A percentile compares a stretch with the other conserved stretches of the same genome.
These are phyloP conservation scores for Pemphredon lugubris DNA, from an alignment of 2,888 invertebrate species.

Conservation along the genomic window DNA sequence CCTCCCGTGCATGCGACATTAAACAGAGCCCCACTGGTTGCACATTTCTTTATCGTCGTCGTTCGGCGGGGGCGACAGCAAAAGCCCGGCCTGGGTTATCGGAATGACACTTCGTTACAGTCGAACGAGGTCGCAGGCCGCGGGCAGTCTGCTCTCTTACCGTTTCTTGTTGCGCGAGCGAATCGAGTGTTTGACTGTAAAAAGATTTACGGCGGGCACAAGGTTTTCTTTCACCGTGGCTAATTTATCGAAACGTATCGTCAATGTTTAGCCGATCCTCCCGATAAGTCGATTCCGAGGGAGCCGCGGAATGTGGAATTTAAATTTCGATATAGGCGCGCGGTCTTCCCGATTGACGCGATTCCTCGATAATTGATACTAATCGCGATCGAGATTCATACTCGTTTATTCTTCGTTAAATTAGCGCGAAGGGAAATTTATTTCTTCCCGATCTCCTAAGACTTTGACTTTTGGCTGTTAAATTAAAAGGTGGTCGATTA, in stretches of 20 bases:
- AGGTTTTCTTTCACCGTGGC: conserved; percentile 57
- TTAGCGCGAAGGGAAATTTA: too few relatives aligned
- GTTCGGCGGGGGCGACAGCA: conserved; percentile 59
- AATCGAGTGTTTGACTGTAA: conserved; percentile 51
- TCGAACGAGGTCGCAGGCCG: conserved; percentile 61
- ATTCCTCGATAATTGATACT: too few relatives aligned
- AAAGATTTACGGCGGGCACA: conserved; percentile 53
- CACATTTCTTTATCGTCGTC: conserved; percentile 63
- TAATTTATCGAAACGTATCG: conserved; percentile 46
- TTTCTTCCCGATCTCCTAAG: too few relatives aligned
- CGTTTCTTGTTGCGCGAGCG: conserved; percentile 50
- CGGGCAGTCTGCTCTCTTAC: conserved; percentile 38
- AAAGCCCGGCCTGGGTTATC: conserved; percentile 62
- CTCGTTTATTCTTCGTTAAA: too few relatives aligned
- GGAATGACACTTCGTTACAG: conserved; percentile 66
- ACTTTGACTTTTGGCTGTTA: neutral
- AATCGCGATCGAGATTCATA: too few relatives aligned
- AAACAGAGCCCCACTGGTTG: conserved; percentile 55
- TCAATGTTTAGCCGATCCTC: conserved; percentile 2
- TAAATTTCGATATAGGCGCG: conserved; percentile 9
- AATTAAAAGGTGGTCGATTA: neutral
- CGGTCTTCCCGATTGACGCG: too few relatives aligned
- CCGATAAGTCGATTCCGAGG: neutral
- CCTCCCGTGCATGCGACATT: conserved; percentile 58
- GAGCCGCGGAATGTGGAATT: conserved; percentile 6